Evolutionary conservation across 2,113 vertebrate genomes (phyloP).

Genomic region (Phaethornis superciliosus): DNA sequence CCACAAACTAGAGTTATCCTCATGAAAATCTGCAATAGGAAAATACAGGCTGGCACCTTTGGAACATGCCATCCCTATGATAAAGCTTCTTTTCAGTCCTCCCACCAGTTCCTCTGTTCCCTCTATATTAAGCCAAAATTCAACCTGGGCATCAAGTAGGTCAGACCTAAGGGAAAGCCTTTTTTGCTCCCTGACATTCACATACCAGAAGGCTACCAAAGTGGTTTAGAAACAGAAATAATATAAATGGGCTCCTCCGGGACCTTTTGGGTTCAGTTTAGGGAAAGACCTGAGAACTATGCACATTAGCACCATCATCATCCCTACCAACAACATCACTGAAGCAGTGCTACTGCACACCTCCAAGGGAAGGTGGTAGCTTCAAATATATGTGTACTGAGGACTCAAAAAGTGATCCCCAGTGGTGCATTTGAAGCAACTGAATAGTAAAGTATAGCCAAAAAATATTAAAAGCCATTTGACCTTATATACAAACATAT

Average conservation of each 20-base stretch:
- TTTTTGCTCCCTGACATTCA: background rate
- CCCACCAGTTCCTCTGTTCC: background rate
- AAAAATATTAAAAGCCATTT: background rate
- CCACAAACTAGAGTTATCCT: background rate
- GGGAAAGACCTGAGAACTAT: background rate
- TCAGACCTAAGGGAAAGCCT: background rate
- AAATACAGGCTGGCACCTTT: background rate
- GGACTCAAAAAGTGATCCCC: background rate
- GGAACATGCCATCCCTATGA: background rate
- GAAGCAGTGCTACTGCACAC: background rate
- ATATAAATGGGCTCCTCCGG: background rate
- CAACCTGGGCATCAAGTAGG: accelerated
- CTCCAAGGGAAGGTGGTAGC: background rate
- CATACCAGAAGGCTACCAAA: background rate
- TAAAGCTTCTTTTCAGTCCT: background rate
- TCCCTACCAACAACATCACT: background rate
- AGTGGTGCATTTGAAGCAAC: background rate
- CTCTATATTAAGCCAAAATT: background rate
- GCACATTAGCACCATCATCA: background rate
- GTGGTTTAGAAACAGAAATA: background rate
- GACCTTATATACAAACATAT: background rate
- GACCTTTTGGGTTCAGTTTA: background rate
- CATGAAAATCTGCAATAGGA: background rate
- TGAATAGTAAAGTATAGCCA: background rate
- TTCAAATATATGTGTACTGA: accelerated